Base-by-base conservation (phyloP, 1,140 invertebrate species). In the Tribolium castaneum region DNA sequence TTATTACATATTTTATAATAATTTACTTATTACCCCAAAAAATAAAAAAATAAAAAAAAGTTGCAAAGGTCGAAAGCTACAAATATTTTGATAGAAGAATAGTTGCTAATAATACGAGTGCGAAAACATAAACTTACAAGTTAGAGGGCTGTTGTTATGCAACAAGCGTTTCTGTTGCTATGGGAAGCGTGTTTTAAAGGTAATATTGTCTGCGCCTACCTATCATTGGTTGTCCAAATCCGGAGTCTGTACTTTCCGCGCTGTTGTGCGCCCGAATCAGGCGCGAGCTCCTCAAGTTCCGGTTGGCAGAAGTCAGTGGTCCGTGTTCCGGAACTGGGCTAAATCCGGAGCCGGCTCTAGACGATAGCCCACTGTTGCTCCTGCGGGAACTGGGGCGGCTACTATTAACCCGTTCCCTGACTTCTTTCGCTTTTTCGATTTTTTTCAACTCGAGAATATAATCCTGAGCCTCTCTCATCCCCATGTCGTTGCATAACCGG, bases 361-460 rank as follows among this genome's bases (percentile, higher is more conserved):
- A 91, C 4, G 90, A 91, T 52, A 89, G 83, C 2, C 90, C 89
- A 80, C 90, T 91, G 49, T 89, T 90, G 70, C 88, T 90, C 76
- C 88, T 84, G 80, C 88, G 84, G 2, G 90, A 91, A 51, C 90
- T 90, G 78, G 90, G 90, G 78, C 90, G 85, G 83, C 89, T 88
- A 81, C 92, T 90, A 66, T 89, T 85, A 82, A 90, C 86, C 80
- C 91, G 84, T 83, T 92, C 89, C 84, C 92, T 88, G 71, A 90
- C 90, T 87, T 96, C 92, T 83, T 93, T 92, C n/a, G 91, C 86
- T 87, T 94, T 94, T 84, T 98, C 96, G 19, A 93, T 90, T 84
- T 94, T 93, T 83, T 95, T 94, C 81, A 98, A 89, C 85, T 96
- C 95, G 39, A 90, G 86, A 5, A 92, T 89, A 85, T 97, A 98